A percentile compares a stretch with the other conserved stretches of the same genome.
These are phyloP conservation scores for Melanotaenia maccullochi DNA, from an alignment of 2,797 vertebrate genomes.

Conservation along the genomic window DNA sequence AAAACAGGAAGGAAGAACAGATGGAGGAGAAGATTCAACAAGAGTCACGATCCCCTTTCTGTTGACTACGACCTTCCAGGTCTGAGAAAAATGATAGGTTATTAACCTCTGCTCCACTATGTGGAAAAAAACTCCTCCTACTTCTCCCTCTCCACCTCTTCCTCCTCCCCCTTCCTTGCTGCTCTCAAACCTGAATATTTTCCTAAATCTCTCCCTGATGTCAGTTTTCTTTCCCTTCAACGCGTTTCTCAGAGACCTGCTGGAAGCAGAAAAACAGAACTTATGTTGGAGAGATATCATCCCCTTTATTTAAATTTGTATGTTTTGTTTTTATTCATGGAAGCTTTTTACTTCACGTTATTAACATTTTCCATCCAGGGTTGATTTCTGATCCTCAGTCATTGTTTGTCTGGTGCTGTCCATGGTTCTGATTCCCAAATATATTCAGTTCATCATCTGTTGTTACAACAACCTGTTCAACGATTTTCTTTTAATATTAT, in stretches of 20 bases:
- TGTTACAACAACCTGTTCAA: background rate
- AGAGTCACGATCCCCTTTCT: no score
- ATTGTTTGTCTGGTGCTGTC: constrained; percentile 68
- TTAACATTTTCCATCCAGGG: no score
- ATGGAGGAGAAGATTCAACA: background rate
- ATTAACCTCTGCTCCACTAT: constrained; percentile 59
- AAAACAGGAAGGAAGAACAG: background rate
- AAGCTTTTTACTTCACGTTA: no score
- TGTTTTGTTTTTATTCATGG: no score
- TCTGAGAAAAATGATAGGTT: constrained; percentile 55
- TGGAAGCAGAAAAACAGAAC: background rate
- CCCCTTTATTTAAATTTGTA: no score
- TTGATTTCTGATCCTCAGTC: no score
- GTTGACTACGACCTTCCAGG: constrained; percentile 1
- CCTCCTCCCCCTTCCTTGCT: no score
- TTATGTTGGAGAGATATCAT: no score
- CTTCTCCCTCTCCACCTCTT: constrained; percentile 1
- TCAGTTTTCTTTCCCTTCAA: background rate
- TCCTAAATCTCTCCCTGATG: constrained; percentile 40
- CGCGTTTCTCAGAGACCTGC: constrained; percentile 16
- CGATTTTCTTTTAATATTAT: background rate
- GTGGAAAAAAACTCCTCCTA: constrained; percentile 28
- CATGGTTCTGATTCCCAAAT: constrained; percentile 61
- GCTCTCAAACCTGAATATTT: background rate
- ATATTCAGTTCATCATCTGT: background rate